These are phyloP conservation scores for Chiloscyllium plagiosum DNA, from an alignment of 2,113 vertebrate genomes.

Conservation along the genomic window DNA sequence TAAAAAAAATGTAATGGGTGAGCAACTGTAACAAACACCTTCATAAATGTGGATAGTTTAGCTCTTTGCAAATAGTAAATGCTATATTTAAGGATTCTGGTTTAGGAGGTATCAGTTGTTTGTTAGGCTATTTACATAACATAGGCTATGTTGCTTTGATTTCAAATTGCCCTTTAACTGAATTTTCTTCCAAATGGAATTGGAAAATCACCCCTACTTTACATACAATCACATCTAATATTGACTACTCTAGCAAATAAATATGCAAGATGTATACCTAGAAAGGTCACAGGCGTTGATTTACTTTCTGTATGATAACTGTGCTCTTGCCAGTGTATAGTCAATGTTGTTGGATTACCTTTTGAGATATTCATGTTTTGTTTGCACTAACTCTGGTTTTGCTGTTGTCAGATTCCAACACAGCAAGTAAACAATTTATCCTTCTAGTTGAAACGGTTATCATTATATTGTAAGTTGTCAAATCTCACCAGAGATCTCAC, in stretches of 20 bases:
- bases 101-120: constrained; percentile 33
- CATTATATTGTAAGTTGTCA: background rate
- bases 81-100: constrained; percentile 28
- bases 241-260: background rate
- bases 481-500: background rate
- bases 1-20: constrained; percentile 24
- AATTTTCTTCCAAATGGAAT: constrained; percentile 6
- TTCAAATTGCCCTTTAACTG: background rate
- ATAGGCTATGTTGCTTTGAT: constrained; percentile 20
- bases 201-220: background rate
- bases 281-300: background rate
- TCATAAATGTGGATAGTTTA: constrained; percentile 23
- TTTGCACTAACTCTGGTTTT: background rate
- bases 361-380: background rate
- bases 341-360: background rate
- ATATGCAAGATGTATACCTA: background rate
- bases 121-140: constrained; percentile 23
- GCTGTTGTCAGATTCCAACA: background rate
- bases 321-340: background rate
- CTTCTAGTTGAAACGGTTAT: background rate
- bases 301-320: background rate
- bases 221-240: background rate
- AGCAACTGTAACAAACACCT: constrained; percentile 30
- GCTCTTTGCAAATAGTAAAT: constrained; percentile 27
- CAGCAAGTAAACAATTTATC: background rate